phyloP scores from a whole-genome alignment of 2,888 invertebrate genomes.

The Drosophila peninsularis region DNA sequence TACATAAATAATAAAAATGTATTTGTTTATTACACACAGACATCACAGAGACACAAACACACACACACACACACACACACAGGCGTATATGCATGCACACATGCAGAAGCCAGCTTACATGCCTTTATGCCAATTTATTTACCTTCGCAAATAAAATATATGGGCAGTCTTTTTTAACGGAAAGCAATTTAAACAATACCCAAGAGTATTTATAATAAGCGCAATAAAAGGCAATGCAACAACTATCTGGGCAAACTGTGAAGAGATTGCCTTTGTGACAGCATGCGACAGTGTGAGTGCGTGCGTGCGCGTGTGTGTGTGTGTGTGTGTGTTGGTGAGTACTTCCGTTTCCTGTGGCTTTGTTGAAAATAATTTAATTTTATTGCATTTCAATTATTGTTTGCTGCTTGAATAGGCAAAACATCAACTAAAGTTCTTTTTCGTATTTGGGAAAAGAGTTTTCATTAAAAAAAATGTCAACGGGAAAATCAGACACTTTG shows the following conservation, averaged over 20 bases:
- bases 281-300: background rate
- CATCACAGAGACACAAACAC: constrained; percentile 26
- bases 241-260: constrained; percentile 60
- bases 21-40: constrained; percentile 76
- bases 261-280: constrained; percentile 67
- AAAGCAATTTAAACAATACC: constrained; percentile 79
- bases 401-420: constrained; percentile 43
- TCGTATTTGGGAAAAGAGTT: constrained; percentile 10
- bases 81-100: constrained; percentile 21
- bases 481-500: constrained; percentile 1
- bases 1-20: constrained; percentile 81
- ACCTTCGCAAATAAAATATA: constrained; percentile 78
- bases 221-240: constrained; percentile 60
- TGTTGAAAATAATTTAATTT: constrained; percentile 75
- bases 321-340: constrained; percentile 20
- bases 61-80: constrained; percentile 23
- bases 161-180: constrained; percentile 51
- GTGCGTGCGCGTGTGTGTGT: background rate
- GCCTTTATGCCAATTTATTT: constrained; percentile 70
- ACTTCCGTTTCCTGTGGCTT: constrained; percentile 76
- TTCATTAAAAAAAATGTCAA: constrained; percentile 28
- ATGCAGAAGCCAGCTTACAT: constrained; percentile 64
- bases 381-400: constrained; percentile 74
- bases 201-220: constrained; percentile 73
- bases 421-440: constrained; percentile 51